Evolutionary conservation across 2,113 vertebrate genomes (phyloP).

Genomic region (Dipodomys merriami): DNA sequence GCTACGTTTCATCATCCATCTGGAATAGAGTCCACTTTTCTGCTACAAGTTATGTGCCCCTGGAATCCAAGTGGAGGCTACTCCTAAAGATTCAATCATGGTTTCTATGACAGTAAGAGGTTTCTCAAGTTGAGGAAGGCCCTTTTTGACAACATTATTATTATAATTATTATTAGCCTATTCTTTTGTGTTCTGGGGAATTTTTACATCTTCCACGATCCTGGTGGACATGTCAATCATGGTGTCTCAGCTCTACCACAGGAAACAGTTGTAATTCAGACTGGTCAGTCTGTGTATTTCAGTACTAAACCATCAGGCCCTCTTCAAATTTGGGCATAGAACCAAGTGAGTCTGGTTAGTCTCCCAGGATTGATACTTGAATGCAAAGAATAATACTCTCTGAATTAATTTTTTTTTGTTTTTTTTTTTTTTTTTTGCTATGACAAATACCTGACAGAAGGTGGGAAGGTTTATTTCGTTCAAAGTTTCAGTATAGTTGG

Average conservation of each 20-base stretch:
- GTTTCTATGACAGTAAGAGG: conserved; percentile 1
- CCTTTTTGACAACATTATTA: not conserved
- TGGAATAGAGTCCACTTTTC: not conserved
- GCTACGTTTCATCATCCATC: not conserved
- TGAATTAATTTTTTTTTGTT: not conserved
- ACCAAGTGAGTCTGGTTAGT: not conserved
- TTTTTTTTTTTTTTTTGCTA: not conserved
- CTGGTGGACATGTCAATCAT: not conserved
- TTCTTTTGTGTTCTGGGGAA: not conserved
- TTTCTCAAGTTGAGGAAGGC: conserved; percentile 29
- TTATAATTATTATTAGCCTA: not conserved
- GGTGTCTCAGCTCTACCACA: not conserved
- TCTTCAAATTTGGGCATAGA: not conserved
- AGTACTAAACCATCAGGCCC: not conserved
- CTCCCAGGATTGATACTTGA: not conserved
- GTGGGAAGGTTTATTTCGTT: not conserved
- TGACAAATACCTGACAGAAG: not conserved
- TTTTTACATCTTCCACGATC: not conserved
- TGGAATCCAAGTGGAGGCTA: not conserved
- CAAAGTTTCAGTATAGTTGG: not conserved
- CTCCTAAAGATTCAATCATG: not conserved
- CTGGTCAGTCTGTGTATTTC: not conserved
- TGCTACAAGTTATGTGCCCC: not conserved
- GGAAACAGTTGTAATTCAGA: not conserved
- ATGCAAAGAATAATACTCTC: conserved; percentile 14